phyloP scores from a whole-genome alignment of 2,113 vertebrate genomes.

The Equus przewalskii region DNA sequence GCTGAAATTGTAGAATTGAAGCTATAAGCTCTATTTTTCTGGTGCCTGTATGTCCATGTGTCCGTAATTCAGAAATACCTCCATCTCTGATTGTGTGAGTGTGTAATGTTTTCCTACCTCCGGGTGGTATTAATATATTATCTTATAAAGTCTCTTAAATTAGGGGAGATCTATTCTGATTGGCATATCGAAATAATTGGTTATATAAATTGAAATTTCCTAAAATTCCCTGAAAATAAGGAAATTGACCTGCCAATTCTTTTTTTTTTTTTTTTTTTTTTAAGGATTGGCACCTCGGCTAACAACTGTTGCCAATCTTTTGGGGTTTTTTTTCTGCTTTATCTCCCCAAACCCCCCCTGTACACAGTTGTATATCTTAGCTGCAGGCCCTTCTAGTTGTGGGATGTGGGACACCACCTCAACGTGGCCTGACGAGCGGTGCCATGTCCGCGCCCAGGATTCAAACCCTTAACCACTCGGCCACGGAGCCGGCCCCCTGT shows the following conservation, averaged over 20 bases:
- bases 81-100: neutral
- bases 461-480: too few species aligned
- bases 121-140: neutral
- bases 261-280: neutral
- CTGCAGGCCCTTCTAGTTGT: too few species aligned
- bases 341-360: too few species aligned
- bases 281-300: too few species aligned
- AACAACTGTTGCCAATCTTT: too few species aligned
- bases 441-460: too few species aligned
- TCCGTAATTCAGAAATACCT: constrained; percentile 17
- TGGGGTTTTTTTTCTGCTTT: too few species aligned
- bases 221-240: constrained; percentile 12
- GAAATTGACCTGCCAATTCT: neutral
- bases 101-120: neutral
- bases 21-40: neutral
- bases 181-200: neutral
- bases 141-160: constrained; percentile 44
- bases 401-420: too few species aligned
- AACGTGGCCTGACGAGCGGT: too few species aligned
- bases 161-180: neutral
- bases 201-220: constrained; percentile 37
- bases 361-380: too few species aligned
- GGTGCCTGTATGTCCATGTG: neutral
- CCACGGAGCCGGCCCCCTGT: neutral
- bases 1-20: constrained; percentile 21